Conservation (phyloP, 2,888 invertebrate species). For the Tupiocoris notatus region DNA sequence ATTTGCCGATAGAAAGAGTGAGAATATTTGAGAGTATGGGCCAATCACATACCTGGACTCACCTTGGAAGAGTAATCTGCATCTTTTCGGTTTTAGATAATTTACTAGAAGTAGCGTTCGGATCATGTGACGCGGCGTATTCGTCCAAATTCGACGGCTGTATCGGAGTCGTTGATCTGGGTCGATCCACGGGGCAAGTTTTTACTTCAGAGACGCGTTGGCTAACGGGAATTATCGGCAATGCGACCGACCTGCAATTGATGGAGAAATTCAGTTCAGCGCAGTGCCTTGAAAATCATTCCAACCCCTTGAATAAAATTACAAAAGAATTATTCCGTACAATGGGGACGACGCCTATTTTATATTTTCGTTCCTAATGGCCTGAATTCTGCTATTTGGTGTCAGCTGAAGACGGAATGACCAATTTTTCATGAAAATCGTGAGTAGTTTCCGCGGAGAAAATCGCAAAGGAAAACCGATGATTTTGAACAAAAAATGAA, state of each 20-base stretch:
- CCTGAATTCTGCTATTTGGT: too few species aligned
- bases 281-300: too few species aligned
- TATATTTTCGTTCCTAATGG: too few species aligned
- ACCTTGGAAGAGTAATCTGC: constrained; percentile 67
- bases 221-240: constrained; percentile 78
- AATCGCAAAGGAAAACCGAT: too few species aligned
- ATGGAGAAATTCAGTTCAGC: neutral
- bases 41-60: constrained; percentile 47
- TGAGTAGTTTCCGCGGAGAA: too few species aligned
- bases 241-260: constrained; percentile 62
- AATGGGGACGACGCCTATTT: too few species aligned
- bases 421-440: too few species aligned
- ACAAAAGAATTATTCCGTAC: too few species aligned
- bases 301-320: too few species aligned
- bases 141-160: constrained; percentile 70
- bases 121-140: constrained; percentile 55
- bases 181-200: constrained; percentile 71
- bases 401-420: too few species aligned
- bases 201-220: constrained; percentile 65
- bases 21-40: constrained; percentile 5
- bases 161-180: constrained; percentile 71
- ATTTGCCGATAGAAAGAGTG: neutral
- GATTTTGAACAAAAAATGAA: too few species aligned
- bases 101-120: constrained; percentile 54
- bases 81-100: constrained; percentile 61